Conservation (phyloP, 1,140 invertebrate species). For the Lysiphlebus fabarum region DNA sequence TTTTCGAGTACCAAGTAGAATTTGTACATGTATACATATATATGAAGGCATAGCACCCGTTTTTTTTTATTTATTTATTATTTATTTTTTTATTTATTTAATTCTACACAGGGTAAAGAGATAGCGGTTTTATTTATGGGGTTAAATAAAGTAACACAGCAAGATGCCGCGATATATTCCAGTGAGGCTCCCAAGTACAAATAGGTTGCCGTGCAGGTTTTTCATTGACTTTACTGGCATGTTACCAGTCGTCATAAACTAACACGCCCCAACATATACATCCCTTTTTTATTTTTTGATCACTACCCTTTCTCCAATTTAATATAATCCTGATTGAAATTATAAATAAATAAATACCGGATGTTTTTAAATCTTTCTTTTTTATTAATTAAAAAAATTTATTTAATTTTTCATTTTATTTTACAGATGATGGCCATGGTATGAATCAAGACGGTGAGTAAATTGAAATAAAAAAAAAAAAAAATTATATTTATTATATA, state of each 20-base stretch:
- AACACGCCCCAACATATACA: conserved; percentile 22
- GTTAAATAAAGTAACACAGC: conserved; percentile 51
- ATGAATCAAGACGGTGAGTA: conserved; percentile 54
- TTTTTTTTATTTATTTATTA: conserved; percentile 5
- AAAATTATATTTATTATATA: too few species aligned
- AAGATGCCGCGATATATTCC: conserved; percentile 44
- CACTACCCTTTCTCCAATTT: too few species aligned
- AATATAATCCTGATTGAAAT: too few species aligned
- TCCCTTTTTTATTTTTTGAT: neutral
- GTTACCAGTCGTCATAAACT: conserved; percentile 41
- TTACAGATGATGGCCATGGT: conserved; percentile 49
- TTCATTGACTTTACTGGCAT: conserved; percentile 30
- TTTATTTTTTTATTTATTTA: too few species aligned
- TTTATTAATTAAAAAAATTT: conserved; percentile 9
- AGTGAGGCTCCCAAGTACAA: conserved; percentile 37
- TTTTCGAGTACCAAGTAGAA: too few species aligned
- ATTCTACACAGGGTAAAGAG: conserved; percentile 24
- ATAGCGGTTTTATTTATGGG: conserved; percentile 52
- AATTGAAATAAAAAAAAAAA: neutral
- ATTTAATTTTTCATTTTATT: conserved; percentile 34
- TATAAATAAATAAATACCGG: neutral
- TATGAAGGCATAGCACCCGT: conserved; percentile 10
- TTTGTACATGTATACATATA: conserved; percentile 6
- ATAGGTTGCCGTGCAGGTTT: conserved; percentile 43
- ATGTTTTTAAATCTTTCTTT: conserved; percentile 6